phyloP scores from a whole-genome alignment of 35 echinoderm and acorn worm genomes.

The Heliocidaris erythrogramma region DNA sequence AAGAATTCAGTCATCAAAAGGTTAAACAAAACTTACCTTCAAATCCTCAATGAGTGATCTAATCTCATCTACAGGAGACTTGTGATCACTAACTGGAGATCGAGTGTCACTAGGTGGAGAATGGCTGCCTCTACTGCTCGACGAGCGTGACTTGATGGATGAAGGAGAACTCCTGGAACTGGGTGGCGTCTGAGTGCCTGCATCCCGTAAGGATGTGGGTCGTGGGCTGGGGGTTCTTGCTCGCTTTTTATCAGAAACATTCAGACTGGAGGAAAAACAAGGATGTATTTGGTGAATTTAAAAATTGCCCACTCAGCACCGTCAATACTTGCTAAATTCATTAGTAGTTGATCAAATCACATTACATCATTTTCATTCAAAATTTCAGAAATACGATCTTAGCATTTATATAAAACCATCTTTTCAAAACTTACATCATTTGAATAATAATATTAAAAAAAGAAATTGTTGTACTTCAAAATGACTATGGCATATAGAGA shows the following conservation, averaged over 20 bases:
- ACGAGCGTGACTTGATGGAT: slow-evolving; percentile 29
- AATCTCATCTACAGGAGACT: slow-evolving; percentile 40
- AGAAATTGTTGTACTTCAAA: no score
- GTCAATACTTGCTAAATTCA: no score
- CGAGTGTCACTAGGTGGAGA: slow-evolving; percentile 25
- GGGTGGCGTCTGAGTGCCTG: slow-evolving; percentile 32
- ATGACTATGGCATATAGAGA: no score
- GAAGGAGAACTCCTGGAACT: slow-evolving; percentile 47
- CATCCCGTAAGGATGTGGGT: not conserved
- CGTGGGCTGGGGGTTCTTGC: slow-evolving; percentile 26
- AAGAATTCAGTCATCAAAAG: no score
- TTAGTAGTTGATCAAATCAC: no score
- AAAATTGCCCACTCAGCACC: no score
- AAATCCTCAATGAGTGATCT: slow-evolving; percentile 41
- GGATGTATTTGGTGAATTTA: not conserved
- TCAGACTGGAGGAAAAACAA: not conserved
- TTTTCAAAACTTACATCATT: no score
- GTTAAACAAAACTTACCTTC: not conserved
- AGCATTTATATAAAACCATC: no score
- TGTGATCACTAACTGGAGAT: slow-evolving; percentile 34
- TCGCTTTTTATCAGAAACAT: slow-evolving; percentile 32
- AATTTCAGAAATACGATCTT: no score
- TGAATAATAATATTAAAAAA: no score
- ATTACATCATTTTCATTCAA: no score
- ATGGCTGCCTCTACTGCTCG: slow-evolving; percentile 37